Evolutionary conservation across 1,140 invertebrate species (phyloP).

Genomic region (Drosophila quadrilineata): DNA sequence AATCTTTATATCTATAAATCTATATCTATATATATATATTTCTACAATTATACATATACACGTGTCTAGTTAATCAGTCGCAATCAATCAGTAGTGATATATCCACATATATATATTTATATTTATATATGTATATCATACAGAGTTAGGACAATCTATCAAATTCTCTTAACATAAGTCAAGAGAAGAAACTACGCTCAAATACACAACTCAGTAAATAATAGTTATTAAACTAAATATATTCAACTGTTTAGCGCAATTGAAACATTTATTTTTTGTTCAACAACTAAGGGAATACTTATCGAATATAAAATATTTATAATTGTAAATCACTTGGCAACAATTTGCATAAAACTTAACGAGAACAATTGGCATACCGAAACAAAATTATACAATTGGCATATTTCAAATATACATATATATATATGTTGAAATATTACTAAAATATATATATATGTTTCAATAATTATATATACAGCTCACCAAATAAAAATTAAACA

Average conservation of each 20-base stretch:
- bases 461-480: conserved; percentile 23
- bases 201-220: conserved; percentile 35
- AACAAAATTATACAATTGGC: conserved; percentile 52
- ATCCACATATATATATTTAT: conserved; percentile 13
- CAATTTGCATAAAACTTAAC: conserved; percentile 69
- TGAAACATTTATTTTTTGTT: conserved; percentile 31
- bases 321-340: conserved; percentile 36
- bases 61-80: conserved; percentile 44
- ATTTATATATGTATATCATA: conserved; percentile 16
- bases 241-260: conserved; percentile 23
- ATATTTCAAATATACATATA: conserved; percentile 42
- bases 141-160: conserved; percentile 19
- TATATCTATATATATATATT: conserved; percentile 12
- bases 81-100: conserved; percentile 69
- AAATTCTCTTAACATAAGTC: conserved; percentile 40
- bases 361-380: conserved; percentile 59
- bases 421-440: conserved; percentile 5
- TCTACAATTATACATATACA: conserved; percentile 27
- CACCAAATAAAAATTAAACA: conserved; percentile 36
- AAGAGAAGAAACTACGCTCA: conserved; percentile 44
- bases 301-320: conserved; percentile 5
- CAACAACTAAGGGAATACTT: not conserved
- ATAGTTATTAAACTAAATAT: too few species aligned
- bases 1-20: conserved; percentile 25
- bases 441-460: conserved; percentile 8